Base-by-base conservation (phyloP, 2,797 vertebrate species). In the Glossophaga mutica region DNA sequence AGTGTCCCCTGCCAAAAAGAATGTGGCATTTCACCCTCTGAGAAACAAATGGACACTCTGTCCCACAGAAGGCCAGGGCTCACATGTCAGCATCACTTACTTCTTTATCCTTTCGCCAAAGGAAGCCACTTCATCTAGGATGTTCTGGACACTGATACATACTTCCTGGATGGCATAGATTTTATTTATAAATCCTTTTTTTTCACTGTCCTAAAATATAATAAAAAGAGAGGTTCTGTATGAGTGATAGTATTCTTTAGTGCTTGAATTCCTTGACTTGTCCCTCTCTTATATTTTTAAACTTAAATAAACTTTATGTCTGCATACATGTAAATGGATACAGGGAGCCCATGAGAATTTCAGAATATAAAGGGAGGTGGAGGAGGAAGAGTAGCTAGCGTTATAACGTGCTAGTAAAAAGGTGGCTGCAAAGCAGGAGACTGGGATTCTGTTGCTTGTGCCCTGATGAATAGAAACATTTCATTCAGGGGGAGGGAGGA, bases 91-190 rank as follows among this genome's bases (percentile, higher is more conserved):
- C 44, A 71, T 94, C 96, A 99, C 99, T 99, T 98, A 99, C 99
- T 99, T 99, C 98, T 99, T 99, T 99, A 99, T 99, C 98, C 99
- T 99, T 98, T 99, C 99, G 96, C 99, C 99, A 82, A 99, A 99
- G 98, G 99, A 99, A 98, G 99, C 99, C 97, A 99, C 99, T 98
- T 99, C 99, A 99, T 99, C 99, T 98, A 99, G 99, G 55, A 99
- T 99, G 98, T 99, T 99, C 99, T 99, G 99, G 97, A 99, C 99
- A 96, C 99, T 99, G 98, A 99, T 99, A 98, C 99, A 99, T 97
- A 99, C 99, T 97, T 99, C 99, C 98, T 99, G 99, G 98, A 99
- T 99, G 98, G 99, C 99, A 98, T 99, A 99, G 95, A 99, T 98
- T 99, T 99, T 99, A 98, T 99, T 99, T 98, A 99, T 99, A 99